Base-by-base conservation (phyloP, 2,113 vertebrate species). In the Lepus timidus region DNA sequence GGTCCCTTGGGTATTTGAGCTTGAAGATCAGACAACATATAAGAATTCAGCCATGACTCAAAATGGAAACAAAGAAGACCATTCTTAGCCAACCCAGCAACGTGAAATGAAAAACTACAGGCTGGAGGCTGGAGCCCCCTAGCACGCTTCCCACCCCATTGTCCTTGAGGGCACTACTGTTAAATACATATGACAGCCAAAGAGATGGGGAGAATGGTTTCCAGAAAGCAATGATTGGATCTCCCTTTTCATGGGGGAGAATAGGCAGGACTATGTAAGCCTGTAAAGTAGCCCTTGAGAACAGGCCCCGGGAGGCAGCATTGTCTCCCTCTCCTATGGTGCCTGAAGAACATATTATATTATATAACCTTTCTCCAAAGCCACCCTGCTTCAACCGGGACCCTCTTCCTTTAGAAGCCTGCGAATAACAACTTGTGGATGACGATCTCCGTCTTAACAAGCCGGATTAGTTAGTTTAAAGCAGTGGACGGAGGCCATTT, bases 21-120 rank as follows among this genome's bases (percentile, higher is more conserved):
- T 96, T 98, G 98, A 98, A 98, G 98, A 98, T 98, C 98, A 98
- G 98, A 98, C 98, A 98, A 98, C 98, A 97, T 96, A 93, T 98
- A 98, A 98, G 98, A 98, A 98, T 98, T 98, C 98, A 98, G 97
- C 96, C 49, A 39, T 98, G 98, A 96, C 97, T 98, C 97, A 97
- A 98, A 98, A 98, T 97, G 97, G 97, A 98, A 98, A 98, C 98
- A 98, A 98, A 98, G 98, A 97, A 76, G 90, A 98, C 98, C 98
- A 98, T 98, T 98, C 98, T 98, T 98, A 95, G 94, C 85, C 76
- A 87, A 87, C 86, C 94, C 96, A 82, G 97, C 97, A 97, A 97
- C 22, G 93, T 96, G 96, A 98, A 98, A 98, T 97, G 96, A 98
- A 98, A 98, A 98, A 97, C 97, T 97, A 96, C 96, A 96, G 97